Evolutionary conservation across 1,140 invertebrate species (phyloP).

Genomic region (Odontomachus brunneus): DNA sequence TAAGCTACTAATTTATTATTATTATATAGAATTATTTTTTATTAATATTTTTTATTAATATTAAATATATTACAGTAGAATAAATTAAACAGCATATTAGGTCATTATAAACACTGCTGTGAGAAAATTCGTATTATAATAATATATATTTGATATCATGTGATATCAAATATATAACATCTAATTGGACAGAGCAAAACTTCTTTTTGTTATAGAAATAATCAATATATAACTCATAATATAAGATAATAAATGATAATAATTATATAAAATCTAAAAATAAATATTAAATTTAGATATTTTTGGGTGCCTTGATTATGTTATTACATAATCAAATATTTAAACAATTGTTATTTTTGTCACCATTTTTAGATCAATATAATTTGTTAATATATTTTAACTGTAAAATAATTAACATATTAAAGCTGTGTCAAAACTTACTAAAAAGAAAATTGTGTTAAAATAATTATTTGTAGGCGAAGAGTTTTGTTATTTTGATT

Average conservation of each 20-base stretch:
- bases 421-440: too few species aligned
- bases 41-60: neutral
- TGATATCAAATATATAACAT: neutral
- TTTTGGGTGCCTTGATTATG: neutral
- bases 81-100: neutral
- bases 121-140: too few species aligned
- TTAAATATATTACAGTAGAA: slow-evolving; percentile 5
- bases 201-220: neutral
- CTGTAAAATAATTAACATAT: too few species aligned
- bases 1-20: too few species aligned
- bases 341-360: neutral
- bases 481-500: neutral
- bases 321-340: neutral
- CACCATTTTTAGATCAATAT: too few species aligned
- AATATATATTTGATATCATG: too few species aligned
- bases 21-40: too few species aligned
- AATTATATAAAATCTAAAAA: neutral
- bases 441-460: too few species aligned
- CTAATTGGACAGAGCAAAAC: neutral
- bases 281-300: neutral
- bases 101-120: neutral
- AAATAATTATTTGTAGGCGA: neutral
- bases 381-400: neutral
- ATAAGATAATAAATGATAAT: neutral
- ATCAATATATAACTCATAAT: slow-evolving; percentile 17